A percentile compares a stretch with the other conserved stretches of the same genome.
Evolutionary conservation across 2,113 vertebrate genomes (phyloP).

Genomic region (Oenanthe oenanthe): DNA sequence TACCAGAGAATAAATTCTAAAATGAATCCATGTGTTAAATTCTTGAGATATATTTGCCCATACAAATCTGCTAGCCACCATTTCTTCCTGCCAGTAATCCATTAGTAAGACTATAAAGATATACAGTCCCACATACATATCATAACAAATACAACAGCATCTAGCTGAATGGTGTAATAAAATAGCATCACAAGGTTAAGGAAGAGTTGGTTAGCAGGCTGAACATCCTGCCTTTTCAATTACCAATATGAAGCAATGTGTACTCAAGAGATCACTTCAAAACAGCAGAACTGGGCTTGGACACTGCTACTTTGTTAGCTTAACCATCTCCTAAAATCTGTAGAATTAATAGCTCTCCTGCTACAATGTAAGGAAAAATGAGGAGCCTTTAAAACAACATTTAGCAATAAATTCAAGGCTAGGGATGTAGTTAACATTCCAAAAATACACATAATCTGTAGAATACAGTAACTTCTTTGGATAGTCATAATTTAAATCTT

Average conservation of each 20-base stretch:
- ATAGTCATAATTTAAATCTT: neutral
- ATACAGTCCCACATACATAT: neutral
- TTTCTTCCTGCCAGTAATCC: neutral
- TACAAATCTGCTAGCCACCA: neutral
- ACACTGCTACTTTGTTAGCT: neutral
- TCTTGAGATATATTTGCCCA: neutral
- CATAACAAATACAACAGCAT: neutral
- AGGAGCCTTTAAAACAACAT: neutral
- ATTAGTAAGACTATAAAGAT: neutral
- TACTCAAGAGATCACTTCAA: neutral
- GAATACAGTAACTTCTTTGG: neutral
- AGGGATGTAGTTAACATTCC: neutral
- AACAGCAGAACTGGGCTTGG: neutral
- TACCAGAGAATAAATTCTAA: constrained; percentile 1
- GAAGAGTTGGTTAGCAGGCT: neutral
- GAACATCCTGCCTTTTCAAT: neutral
- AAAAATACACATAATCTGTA: neutral
- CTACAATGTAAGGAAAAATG: neutral
- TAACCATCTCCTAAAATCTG: neutral
- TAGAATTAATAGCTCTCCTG: neutral
- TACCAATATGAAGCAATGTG: neutral
- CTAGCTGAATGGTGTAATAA: neutral
- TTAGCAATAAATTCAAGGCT: neutral
- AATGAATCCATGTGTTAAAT: constrained; percentile 4
- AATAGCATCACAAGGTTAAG: neutral